A percentile compares a stretch with the other conserved stretches of the same genome.
phyloP scores from a whole-genome alignment of 2,113 vertebrate genomes.

The Hylia prasina region DNA sequence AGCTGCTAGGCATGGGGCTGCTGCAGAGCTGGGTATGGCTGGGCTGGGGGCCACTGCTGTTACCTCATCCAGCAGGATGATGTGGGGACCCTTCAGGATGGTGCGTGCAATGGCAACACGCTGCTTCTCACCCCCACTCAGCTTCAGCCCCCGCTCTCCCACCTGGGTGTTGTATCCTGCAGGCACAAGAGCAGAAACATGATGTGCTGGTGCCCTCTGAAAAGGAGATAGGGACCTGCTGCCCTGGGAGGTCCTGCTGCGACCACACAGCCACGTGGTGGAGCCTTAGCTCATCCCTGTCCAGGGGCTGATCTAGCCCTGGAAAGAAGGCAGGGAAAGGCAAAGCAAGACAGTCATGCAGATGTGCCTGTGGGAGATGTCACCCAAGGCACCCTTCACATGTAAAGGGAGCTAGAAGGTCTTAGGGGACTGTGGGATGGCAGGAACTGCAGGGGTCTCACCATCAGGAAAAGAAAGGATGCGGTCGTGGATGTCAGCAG shows the following conservation, averaged over 20 bases:
- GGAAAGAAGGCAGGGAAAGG: neutral
- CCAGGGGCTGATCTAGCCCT: neutral
- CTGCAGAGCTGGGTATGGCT: neutral
- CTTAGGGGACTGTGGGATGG: neutral
- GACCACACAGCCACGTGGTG: neutral
- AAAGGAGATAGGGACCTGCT: neutral
- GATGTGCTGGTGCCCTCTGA: neutral
- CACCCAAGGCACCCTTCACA: no score
- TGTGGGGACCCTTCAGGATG: constrained; percentile 90
- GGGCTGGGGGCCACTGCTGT: neutral
- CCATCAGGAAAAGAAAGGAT: constrained; percentile 89
- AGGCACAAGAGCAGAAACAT: neutral
- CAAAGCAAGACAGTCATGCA: neutral
- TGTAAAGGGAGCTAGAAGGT: neutral
- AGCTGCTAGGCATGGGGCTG: neutral
- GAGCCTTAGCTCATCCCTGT: neutral
- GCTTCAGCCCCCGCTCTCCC: constrained; percentile 92
- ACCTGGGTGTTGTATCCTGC: constrained; percentile 92
- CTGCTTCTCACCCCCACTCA: constrained; percentile 97
- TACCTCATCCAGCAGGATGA: constrained; percentile 94
- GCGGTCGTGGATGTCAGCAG: constrained; percentile 89
- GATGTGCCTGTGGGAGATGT: neutral
- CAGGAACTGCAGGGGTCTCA: neutral
- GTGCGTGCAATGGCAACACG: constrained; percentile 93
- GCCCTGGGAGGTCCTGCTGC: neutral